phyloP scores from a whole-genome alignment of 2,888 invertebrate species.

The Apocheima hispidaria region DNA sequence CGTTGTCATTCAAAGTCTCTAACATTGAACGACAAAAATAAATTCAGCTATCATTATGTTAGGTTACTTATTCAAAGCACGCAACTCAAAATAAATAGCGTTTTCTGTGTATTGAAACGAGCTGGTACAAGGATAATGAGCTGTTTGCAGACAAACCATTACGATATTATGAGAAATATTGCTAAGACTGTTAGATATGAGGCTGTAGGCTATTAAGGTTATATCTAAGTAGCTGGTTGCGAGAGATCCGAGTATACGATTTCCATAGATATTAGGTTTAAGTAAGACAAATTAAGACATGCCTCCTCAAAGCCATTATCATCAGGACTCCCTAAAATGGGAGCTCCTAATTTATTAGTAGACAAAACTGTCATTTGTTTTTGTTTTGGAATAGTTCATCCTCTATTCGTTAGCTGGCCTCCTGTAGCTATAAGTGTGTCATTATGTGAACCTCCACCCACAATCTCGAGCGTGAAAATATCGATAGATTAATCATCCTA shows the following conservation, averaged over 20 bases:
- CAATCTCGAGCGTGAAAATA: conserved; percentile 21
- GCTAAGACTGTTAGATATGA: conserved; percentile 6
- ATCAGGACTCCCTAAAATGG: too few species aligned
- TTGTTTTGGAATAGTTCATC: not conserved
- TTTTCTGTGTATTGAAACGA: conserved; percentile 36
- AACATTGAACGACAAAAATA: conserved; percentile 20
- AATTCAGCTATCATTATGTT: conserved; percentile 26
- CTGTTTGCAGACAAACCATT: conserved; percentile 45
- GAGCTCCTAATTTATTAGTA: not conserved
- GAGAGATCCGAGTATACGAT: not conserved
- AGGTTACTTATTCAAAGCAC: conserved; percentile 27
- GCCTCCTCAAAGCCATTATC: too few species aligned
- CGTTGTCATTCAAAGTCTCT: conserved; percentile 5
- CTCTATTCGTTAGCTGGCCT: not conserved
- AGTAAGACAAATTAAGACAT: too few species aligned
- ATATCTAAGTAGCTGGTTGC: conserved; percentile 20
- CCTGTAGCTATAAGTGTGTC: conserved; percentile 17
- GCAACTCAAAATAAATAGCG: conserved; percentile 29
- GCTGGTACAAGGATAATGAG: conserved; percentile 45
- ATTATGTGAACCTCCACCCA: conserved; percentile 28
- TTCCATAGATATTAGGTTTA: not conserved
- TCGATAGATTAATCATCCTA: conserved; percentile 35
- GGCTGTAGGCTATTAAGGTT: conserved; percentile 18
- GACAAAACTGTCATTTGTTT: not conserved
- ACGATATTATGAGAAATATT: conserved; percentile 27